Evolutionary conservation across 2,113 vertebrate species (phyloP).

Genomic region (Hirundichthys speculiger): DNA sequence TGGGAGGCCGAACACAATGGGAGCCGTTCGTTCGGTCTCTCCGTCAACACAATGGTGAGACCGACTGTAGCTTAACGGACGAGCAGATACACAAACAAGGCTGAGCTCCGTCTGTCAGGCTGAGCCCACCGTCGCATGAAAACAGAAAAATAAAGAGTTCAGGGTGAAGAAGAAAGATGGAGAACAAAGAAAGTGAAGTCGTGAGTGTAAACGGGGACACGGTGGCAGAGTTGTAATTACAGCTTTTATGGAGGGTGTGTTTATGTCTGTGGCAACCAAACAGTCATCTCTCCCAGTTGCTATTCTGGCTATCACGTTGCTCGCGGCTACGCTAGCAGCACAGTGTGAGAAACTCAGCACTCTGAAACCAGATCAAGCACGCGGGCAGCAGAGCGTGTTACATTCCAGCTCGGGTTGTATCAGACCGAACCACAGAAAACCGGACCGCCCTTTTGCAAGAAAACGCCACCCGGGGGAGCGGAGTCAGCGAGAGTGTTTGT

Average conservation of each 20-base stretch:
- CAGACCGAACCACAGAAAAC: not conserved
- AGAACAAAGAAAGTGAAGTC: not conserved
- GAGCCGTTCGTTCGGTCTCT: conserved; percentile 22
- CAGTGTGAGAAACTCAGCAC: conserved; percentile 42
- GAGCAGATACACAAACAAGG: conserved; percentile 24
- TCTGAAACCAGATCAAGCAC: conserved; percentile 39
- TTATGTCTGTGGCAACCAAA: conserved; percentile 55
- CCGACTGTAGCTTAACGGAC: conserved; percentile 23
- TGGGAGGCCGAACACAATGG: conserved; percentile 11
- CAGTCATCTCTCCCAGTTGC: conserved; percentile 33
- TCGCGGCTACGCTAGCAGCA: conserved; percentile 31
- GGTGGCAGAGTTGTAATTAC: conserved; percentile 50
- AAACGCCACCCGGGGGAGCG: not conserved
- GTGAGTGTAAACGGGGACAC: conserved; percentile 52
- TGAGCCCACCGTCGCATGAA: no score
- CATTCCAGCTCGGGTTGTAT: conserved; percentile 39
- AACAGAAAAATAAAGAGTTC: conserved; percentile 18
- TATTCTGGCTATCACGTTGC: conserved; percentile 40
- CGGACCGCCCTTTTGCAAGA: no score
- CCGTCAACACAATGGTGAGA: conserved; percentile 35
- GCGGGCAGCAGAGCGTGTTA: conserved; percentile 21
- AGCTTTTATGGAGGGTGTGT: conserved; percentile 58
- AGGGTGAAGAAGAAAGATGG: not conserved
- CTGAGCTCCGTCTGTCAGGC: conserved; percentile 28
- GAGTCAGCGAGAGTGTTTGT: not conserved